phyloP scores from a whole-genome alignment of 92 coral and sea anemone species.

The Palythoa grandiflora region DNA sequence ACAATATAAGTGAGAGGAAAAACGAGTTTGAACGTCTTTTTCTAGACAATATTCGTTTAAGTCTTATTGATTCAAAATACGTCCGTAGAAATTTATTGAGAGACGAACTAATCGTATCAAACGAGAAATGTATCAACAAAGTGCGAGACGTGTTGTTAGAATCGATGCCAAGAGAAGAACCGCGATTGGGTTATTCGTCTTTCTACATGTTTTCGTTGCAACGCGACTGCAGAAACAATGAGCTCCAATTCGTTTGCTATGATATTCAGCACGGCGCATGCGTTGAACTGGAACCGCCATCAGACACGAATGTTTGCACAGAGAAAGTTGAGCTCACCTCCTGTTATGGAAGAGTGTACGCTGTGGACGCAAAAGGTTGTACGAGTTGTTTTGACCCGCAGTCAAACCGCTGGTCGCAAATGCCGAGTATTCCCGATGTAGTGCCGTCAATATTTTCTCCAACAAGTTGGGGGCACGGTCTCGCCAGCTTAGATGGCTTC shows the following conservation, averaged over 20 bases:
- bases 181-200: slow-evolving; percentile 19
- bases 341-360: slow-evolving; percentile 15
- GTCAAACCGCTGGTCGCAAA: slow-evolving; percentile 32
- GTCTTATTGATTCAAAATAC: slow-evolving; percentile 27
- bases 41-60: slow-evolving; percentile 14
- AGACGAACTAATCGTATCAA: slow-evolving; percentile 17
- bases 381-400: slow-evolving; percentile 6
- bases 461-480: slow-evolving; percentile 39
- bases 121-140: slow-evolving; percentile 9
- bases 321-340: slow-evolving; percentile 29
- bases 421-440: slow-evolving; percentile 32
- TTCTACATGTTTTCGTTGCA: slow-evolving; percentile 36
- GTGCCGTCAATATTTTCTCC: slow-evolving; percentile 25
- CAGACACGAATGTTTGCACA: not conserved
- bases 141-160: slow-evolving; percentile 18
- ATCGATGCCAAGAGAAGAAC: slow-evolving; percentile 1
- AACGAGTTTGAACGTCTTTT: slow-evolving; percentile 17
- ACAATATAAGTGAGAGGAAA: slow-evolving; percentile 7
- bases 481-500: slow-evolving; percentile 32
- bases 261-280: slow-evolving; percentile 34
- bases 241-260: slow-evolving; percentile 29
- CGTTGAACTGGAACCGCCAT: slow-evolving; percentile 17
- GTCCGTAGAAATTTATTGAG: slow-evolving; percentile 22
- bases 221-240: slow-evolving; percentile 45
- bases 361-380: slow-evolving; percentile 16